Evolutionary conservation across 2,113 vertebrate genomes (phyloP).

Genomic region (Apistogramma diplotaenia): DNA sequence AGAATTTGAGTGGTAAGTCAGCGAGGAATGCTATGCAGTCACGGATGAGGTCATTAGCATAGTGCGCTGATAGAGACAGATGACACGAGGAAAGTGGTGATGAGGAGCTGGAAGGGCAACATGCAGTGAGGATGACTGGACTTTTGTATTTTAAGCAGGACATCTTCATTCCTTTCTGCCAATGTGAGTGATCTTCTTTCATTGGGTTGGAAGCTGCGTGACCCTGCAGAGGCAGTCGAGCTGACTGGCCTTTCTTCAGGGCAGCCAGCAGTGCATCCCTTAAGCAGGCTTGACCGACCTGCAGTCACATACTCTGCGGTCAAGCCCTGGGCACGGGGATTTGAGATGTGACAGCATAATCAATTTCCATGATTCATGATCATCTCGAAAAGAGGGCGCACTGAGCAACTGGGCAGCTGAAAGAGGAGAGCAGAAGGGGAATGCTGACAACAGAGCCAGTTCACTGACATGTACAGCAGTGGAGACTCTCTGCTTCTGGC

Average conservation of each 20-base stretch:
- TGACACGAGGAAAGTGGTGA: conserved; percentile 51
- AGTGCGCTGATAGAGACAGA: conserved; percentile 57
- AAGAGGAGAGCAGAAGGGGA: conserved; percentile 58
- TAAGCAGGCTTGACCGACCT: conserved; percentile 76
- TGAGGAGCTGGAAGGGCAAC: conserved; percentile 40
- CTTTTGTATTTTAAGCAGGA: conserved; percentile 62
- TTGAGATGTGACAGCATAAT: conserved; percentile 77
- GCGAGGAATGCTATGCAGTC: conserved; percentile 10
- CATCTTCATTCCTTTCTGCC: conserved; percentile 72
- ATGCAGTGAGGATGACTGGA: conserved; percentile 7
- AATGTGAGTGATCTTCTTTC: conserved; percentile 62
- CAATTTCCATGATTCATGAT: conserved; percentile 77
- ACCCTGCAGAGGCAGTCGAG: conserved; percentile 56
- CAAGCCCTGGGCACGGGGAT: conserved; percentile 64
- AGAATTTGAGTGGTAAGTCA: conserved; percentile 31
- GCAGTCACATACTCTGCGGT: conserved; percentile 72
- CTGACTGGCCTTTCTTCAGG: conserved; percentile 50
- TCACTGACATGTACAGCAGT: conserved; percentile 29
- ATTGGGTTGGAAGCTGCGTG: conserved; percentile 67
- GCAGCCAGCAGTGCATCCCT: conserved; percentile 56
- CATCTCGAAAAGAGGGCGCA: conserved; percentile 47
- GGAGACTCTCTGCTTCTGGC: conserved; percentile 10
- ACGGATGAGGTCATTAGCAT: conserved; percentile 38
- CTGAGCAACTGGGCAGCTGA: conserved; percentile 62
- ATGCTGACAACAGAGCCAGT: conserved; percentile 59